These are phyloP conservation scores for Pristiophorus japonicus DNA, from an alignment of 2,113 vertebrate genomes.

Conservation along the genomic window DNA sequence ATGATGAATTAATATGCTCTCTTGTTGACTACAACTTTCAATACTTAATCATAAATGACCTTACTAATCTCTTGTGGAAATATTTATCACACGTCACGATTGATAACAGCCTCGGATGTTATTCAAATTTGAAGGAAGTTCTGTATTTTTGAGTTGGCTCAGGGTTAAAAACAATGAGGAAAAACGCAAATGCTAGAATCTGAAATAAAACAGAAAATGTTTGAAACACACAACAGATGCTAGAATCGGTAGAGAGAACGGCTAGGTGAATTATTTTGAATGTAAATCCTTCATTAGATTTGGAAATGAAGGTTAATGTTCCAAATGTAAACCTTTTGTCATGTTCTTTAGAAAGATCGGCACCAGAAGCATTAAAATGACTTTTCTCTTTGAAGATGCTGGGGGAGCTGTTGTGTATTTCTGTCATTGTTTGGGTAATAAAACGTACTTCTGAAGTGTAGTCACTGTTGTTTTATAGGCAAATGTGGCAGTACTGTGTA, in stretches of 20 bases:
- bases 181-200: background rate
- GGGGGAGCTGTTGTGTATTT: background rate
- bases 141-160: background rate
- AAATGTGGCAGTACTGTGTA: too few relatives aligned
- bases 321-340: background rate
- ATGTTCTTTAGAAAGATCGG: background rate
- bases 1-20: too few relatives aligned
- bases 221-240: background rate
- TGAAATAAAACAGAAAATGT: background rate
- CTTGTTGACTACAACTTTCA: background rate
- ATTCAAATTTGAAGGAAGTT: background rate
- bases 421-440: background rate
- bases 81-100: background rate
- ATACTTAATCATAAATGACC: background rate
- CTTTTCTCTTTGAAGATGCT: background rate
- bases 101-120: too few relatives aligned
- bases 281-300: background rate
- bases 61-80: background rate
- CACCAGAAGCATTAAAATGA: background rate
- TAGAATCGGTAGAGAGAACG: background rate
- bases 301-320: background rate
- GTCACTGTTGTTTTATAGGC: background rate
- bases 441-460: background rate
- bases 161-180: background rate
- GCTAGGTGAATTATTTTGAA: background rate